Conservation (phyloP, 2,113 vertebrate species). For the Dissostichus mawsoni region DNA sequence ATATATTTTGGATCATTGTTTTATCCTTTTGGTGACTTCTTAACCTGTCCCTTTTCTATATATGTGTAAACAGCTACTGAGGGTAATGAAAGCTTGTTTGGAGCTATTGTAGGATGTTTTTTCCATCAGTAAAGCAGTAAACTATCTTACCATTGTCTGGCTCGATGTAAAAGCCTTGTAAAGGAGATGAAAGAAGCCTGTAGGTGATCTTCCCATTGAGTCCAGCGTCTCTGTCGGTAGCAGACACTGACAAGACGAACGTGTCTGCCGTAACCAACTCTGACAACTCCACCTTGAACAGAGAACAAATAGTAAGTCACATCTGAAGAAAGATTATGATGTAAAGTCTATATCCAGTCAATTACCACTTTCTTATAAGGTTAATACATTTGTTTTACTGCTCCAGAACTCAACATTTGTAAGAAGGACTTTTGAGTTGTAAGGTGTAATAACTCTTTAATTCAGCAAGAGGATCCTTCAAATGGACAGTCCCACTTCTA, state of each 20-base stretch:
- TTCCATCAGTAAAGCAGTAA: background rate
- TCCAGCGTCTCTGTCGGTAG: conserved; percentile 86
- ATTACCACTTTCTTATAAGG: background rate
- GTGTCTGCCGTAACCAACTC: conserved; percentile 79
- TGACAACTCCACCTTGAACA: conserved; percentile 85
- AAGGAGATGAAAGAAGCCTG: conserved; percentile 85
- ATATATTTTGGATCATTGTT: conserved; percentile 19
- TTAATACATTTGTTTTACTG: background rate
- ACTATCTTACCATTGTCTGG: conserved; percentile 86
- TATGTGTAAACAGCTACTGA: background rate
- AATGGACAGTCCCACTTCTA: background rate
- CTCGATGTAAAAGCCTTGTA: conserved; percentile 86
- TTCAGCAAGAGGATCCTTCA: too few species aligned
- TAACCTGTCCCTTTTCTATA: background rate
- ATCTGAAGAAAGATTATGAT: background rate
- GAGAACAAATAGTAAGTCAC: conserved; percentile 19
- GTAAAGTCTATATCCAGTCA: background rate
- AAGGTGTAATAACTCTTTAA: background rate
- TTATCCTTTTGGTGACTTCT: conserved; percentile 5
- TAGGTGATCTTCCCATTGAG: conserved; percentile 86
- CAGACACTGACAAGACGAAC: conserved; percentile 84
- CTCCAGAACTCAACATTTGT: background rate
- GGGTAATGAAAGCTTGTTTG: background rate
- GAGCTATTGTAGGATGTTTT: conserved; percentile 1
- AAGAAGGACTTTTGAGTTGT: background rate